Evolutionary conservation across 2,888 invertebrate species (phyloP).

Genomic region (Drosophila nigritarsus): DNA sequence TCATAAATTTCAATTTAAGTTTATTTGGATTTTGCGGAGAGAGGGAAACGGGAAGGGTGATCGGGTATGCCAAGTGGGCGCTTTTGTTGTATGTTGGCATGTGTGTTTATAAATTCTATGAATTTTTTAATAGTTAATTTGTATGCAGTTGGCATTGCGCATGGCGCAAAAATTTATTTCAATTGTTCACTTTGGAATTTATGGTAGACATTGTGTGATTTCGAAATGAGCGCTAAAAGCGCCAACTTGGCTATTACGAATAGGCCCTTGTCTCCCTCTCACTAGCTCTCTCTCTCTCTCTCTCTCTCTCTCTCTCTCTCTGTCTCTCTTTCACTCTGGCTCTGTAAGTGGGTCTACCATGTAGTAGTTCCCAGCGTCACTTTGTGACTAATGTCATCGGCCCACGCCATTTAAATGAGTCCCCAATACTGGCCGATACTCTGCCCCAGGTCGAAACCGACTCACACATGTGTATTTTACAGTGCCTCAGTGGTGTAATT

Average conservation of each 20-base stretch:
- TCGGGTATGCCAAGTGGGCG: conserved; percentile 65
- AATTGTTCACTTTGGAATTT: conserved; percentile 83
- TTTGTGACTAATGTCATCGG: conserved; percentile 73
- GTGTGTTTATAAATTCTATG: conserved; percentile 73
- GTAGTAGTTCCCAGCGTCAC: conserved; percentile 40
- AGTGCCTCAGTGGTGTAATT: conserved; percentile 65
- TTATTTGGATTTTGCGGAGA: conserved; percentile 60
- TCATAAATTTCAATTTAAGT: conserved; percentile 81
- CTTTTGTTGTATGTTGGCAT: conserved; percentile 38
- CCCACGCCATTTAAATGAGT: conserved; percentile 68
- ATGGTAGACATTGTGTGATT: conserved; percentile 81
- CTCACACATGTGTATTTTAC: neutral
- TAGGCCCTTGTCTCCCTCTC: conserved; percentile 4
- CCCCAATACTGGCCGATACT: conserved; percentile 24
- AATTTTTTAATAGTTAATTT: conserved; percentile 82
- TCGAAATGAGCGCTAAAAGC: conserved; percentile 71
- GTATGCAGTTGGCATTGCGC: conserved; percentile 78
- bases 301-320: neutral
- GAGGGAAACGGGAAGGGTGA: conserved; percentile 1
- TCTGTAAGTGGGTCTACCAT: conserved; percentile 44
- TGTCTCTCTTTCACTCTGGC: neutral
- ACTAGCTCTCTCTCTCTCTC: neutral
- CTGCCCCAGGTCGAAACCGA: conserved; percentile 42
- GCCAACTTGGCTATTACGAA: conserved; percentile 47
- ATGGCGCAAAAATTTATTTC: conserved; percentile 83